Evolutionary conservation across 2,888 invertebrate species (phyloP), one percentile per base, ranked within the genome.

Genomic region (Ophioninae sp.): DNA sequence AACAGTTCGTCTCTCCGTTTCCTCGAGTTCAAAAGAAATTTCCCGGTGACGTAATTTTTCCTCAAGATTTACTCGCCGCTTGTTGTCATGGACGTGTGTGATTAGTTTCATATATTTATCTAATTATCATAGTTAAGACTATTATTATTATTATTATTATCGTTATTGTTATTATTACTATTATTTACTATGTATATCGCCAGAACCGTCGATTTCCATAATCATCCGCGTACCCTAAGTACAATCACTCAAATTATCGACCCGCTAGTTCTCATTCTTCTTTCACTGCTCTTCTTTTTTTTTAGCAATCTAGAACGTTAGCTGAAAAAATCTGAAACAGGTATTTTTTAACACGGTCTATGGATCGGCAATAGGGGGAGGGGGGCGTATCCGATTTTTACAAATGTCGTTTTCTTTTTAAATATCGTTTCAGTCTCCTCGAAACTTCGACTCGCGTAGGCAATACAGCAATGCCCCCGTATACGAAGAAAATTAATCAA

Each of bases 361-460:
- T 56, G 44, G 57, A 23, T 65, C 61, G 59, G 68, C 50, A 6
- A 64, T 13, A 61, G 21, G 20, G 39, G 23, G n/a, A 20, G 17
- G n/a, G 59, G 57, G 57, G 57, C 57, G 21, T 17, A 64, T 44
- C 67, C 23, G 61, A 7, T 65, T 67, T 70, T 57, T 69, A 56
- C 65, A 68, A 50, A 70, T 20, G 64, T 64, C 59, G n/a, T 21
- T 59, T 21, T 67, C n/a, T 30, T 3, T 44, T 59, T 57, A 20
- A 30, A 69, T 59, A 41, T 89, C 89, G 64, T 61, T 59, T 90
- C 90, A 89, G 90, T 90, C 88, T 90, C 88, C 86, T 88, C 86
- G 86, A 79, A 81, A 84, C 85, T 91, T 89, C 89, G 78, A 84
- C 83, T 50, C 50, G 81, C 76, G 75, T 87, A 86, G 86, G 86